A percentile compares a stretch with the other conserved stretches of the same genome.
phyloP scores from a whole-genome alignment of 2,888 invertebrate species.

The Eupithecia centaureata region DNA sequence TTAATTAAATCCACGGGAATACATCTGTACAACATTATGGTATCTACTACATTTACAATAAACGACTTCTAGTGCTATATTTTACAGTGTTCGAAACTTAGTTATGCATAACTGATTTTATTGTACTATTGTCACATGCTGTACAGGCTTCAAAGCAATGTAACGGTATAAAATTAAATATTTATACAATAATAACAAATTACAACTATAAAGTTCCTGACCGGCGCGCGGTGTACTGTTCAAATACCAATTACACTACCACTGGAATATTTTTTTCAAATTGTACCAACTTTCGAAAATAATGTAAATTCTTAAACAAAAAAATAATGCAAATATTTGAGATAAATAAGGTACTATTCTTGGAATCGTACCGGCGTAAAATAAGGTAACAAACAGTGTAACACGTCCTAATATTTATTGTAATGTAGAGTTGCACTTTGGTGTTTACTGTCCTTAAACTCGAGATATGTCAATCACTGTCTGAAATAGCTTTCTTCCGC shows the following conservation, averaged over 20 bases:
- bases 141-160: slow-evolving; percentile 18
- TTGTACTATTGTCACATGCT: slow-evolving; percentile 36
- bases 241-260: slow-evolving; percentile 37
- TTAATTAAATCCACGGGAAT: slow-evolving; percentile 69
- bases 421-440: slow-evolving; percentile 83
- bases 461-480: slow-evolving; percentile 93
- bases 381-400: slow-evolving; percentile 66
- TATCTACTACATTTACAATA: slow-evolving; percentile 65
- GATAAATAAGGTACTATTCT: slow-evolving; percentile 67
- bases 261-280: slow-evolving; percentile 22
- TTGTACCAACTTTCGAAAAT: slow-evolving; percentile 34
- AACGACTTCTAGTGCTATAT: slow-evolving; percentile 60
- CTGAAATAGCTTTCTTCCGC: slow-evolving; percentile 95
- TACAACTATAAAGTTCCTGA: slow-evolving; percentile 21
- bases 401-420: slow-evolving; percentile 68
- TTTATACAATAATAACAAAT: slow-evolving; percentile 44
- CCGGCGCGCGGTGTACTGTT: slow-evolving; percentile 20
- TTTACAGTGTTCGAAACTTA: slow-evolving; percentile 62
- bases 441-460: slow-evolving; percentile 73
- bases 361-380: slow-evolving; percentile 69
- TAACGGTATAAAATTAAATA: slow-evolving; percentile 38
- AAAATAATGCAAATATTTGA: slow-evolving; percentile 56
- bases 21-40: slow-evolving; percentile 74
- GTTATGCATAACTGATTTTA: slow-evolving; percentile 21
- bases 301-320: slow-evolving; percentile 40